Evolutionary conservation across 1,140 invertebrate genomes (phyloP).

Genomic region (Aethina tumida): DNA sequence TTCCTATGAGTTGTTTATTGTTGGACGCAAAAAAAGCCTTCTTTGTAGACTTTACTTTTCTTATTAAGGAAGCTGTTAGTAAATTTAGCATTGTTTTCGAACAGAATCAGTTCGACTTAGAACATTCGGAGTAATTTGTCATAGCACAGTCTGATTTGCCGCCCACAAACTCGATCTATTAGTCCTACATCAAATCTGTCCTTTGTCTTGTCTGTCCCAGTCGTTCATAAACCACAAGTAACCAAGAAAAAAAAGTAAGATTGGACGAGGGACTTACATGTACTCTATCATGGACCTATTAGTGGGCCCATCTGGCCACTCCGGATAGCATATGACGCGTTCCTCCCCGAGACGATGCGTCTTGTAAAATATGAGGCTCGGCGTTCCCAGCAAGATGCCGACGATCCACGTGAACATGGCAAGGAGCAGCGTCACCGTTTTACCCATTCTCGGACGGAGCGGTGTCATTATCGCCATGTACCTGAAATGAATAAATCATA

Average conservation of each 20-base stretch:
- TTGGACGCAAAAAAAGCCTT: too few species aligned
- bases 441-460: conserved; percentile 71
- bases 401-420: conserved; percentile 72
- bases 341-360: conserved; percentile 53
- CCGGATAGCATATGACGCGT: conserved; percentile 62
- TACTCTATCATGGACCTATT: conserved; percentile 64
- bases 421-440: conserved; percentile 68
- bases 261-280: conserved; percentile 54
- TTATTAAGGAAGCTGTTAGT: too few species aligned
- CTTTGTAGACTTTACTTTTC: too few species aligned
- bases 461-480: conserved; percentile 92
- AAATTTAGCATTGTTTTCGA: too few species aligned
- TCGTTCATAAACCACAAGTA: neutral
- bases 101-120: too few species aligned
- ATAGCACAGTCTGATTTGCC: too few species aligned
- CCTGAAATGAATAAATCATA: conserved; percentile 44
- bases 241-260: conserved; percentile 9
- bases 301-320: conserved; percentile 71
- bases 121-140: too few species aligned
- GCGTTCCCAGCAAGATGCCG: conserved; percentile 65
- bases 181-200: too few species aligned
- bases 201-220: too few species aligned
- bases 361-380: conserved; percentile 73
- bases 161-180: too few species aligned
- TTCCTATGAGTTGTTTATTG: too few species aligned